These are phyloP conservation scores for Chironomus riparius DNA, from an alignment of 2,888 invertebrate species.

Conservation along the genomic window DNA sequence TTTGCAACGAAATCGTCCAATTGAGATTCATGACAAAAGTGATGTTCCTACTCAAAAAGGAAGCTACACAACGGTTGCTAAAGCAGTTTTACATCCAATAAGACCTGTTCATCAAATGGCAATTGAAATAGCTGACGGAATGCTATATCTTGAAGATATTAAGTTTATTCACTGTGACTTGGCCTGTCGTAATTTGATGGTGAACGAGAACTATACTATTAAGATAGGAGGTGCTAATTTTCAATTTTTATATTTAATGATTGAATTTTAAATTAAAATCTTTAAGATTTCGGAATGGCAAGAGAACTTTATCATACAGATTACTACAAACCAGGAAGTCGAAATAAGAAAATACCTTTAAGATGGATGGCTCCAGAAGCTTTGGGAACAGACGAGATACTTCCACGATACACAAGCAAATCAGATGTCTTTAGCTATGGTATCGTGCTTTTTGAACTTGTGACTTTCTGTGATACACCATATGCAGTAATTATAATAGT, in stretches of 20 bases:
- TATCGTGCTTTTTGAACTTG: not conserved
- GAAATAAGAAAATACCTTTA: not conserved
- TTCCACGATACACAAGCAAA: not conserved
- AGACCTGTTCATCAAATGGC: not conserved
- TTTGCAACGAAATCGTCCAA: no score
- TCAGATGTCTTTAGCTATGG: not conserved
- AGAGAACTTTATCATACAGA: not conserved
- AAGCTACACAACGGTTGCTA: not conserved
- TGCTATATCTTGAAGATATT: not conserved
- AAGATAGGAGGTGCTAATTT: not conserved
- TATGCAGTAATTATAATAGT: not conserved
- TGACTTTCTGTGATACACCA: not conserved
- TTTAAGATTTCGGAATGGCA: not conserved
- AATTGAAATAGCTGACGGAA: slow-evolving; percentile 5
- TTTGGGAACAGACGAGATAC: not conserved
- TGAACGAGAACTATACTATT: not conserved
- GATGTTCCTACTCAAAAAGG: no score
- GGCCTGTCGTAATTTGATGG: not conserved
- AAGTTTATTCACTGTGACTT: not conserved
- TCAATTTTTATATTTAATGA: no score
- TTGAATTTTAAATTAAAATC: no score
- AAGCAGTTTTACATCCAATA: not conserved
- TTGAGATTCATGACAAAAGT: no score
- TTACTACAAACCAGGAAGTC: not conserved
- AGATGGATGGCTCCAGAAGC: not conserved